Conservation (phyloP, 2,113 vertebrate genomes). For the Conger conger region DNA sequence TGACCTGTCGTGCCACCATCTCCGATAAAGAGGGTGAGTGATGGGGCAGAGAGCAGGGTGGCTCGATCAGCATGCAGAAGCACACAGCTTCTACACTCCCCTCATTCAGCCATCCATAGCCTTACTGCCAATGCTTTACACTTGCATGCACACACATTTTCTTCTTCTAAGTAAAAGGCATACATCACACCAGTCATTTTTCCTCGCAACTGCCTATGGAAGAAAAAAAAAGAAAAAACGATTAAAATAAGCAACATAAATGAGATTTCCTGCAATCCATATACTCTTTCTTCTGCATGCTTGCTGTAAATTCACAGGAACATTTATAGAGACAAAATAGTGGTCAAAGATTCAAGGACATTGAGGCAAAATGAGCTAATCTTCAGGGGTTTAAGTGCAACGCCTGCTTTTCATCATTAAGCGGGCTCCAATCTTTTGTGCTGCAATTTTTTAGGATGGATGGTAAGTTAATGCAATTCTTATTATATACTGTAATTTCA, state of each 20-base stretch:
- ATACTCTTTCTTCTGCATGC: background rate
- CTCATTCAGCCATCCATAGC: background rate
- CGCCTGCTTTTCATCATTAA: background rate
- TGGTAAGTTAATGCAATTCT: background rate
- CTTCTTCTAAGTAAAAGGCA: background rate
- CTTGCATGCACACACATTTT: background rate
- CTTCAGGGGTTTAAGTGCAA: background rate
- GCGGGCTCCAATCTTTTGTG: background rate
- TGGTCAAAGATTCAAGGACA: background rate
- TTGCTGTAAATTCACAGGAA: background rate
- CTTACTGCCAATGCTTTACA: background rate
- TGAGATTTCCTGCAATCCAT: background rate
- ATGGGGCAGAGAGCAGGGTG: slow-evolving; percentile 39
- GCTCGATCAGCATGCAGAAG: slow-evolving; percentile 53
- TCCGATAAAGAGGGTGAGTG: slow-evolving; percentile 55
- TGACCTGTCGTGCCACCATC: slow-evolving; percentile 51
- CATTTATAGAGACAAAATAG: slow-evolving; percentile 6
- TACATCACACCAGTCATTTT: background rate
- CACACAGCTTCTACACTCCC: slow-evolving; percentile 41
- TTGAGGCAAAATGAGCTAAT: background rate
- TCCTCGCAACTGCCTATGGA: background rate
- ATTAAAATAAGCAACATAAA: background rate
- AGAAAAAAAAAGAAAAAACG: background rate
- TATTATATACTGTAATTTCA: too few relatives aligned
- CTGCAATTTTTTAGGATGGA: background rate